Evolutionary conservation across 2,797 vertebrate genomes (phyloP).

Genomic region (Ptychadena robeensis): DNA sequence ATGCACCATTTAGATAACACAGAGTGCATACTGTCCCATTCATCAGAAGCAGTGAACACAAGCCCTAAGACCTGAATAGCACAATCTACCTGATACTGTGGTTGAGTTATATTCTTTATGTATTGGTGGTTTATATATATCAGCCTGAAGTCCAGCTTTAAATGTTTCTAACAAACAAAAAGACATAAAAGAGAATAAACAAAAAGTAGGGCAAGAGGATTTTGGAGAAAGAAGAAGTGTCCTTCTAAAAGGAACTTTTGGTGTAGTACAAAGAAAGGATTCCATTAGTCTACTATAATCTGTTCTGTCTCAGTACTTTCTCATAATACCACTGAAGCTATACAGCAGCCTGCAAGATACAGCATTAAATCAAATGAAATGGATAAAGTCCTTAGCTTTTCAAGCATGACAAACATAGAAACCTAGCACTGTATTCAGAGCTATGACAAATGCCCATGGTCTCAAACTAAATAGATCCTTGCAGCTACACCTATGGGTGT

Average conservation of each 20-base stretch:
- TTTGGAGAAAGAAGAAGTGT: not conserved
- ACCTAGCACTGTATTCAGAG: slow-evolving; percentile 4
- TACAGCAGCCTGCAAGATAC: not conserved
- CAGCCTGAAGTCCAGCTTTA: not conserved
- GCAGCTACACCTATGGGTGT: slow-evolving; percentile 8
- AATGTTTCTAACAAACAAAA: not conserved
- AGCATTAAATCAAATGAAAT: slow-evolving; percentile 31
- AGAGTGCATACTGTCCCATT: too few relatives aligned
- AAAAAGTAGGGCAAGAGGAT: not conserved
- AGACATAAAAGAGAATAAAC: not conserved
- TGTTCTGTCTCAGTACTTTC: slow-evolving; percentile 24
- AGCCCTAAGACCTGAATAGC: too few relatives aligned
- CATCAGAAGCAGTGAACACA: too few relatives aligned
- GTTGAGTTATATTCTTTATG: too few relatives aligned
- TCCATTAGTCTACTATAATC: slow-evolving; percentile 18
- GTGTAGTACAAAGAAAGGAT: not conserved
- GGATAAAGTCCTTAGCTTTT: slow-evolving; percentile 23
- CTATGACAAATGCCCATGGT: slow-evolving; percentile 15
- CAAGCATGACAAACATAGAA: slow-evolving; percentile 25
- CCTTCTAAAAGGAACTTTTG: not conserved
- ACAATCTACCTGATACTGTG: too few relatives aligned
- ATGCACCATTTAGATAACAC: too few relatives aligned
- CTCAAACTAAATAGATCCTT: not conserved
- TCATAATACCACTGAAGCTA: slow-evolving; percentile 12
- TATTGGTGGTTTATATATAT: not conserved